These are phyloP conservation scores for Zaprionus taronus DNA, from an alignment of 1,140 invertebrate species.

Conservation along the genomic window DNA sequence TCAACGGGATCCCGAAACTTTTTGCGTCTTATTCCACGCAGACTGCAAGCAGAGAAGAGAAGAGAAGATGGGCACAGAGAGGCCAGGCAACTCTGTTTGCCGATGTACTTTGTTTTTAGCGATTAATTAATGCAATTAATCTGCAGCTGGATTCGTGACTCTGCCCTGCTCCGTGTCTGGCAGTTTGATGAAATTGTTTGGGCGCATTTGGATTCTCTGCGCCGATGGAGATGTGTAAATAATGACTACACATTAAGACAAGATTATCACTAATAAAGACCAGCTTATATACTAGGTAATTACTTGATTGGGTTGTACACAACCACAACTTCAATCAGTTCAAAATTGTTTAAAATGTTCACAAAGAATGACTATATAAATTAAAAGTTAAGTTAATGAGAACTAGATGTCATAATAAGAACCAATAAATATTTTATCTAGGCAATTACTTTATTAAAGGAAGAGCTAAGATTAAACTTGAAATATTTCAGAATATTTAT, in stretches of 20 bases:
- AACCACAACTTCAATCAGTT: neutral
- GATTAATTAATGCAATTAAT: constrained; percentile 83
- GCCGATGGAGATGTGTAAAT: constrained; percentile 64
- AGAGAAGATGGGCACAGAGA: neutral
- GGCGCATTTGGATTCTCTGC: constrained; percentile 68
- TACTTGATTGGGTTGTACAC: neutral
- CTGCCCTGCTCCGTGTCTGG: constrained; percentile 20
- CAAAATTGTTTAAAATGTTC: neutral
- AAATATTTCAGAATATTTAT: neutral
- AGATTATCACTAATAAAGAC: constrained; percentile 74
- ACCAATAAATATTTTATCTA: neutral
- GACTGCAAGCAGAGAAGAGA: neutral
- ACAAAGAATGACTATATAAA: neutral
- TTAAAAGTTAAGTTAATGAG: too few relatives aligned
- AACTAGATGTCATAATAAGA: too few relatives aligned
- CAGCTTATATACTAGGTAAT: neutral
- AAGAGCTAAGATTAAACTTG: neutral
- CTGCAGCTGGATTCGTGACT: constrained; percentile 59
- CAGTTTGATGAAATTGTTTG: constrained; percentile 74
- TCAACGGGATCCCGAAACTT: constrained; percentile 30
- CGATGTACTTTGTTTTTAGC: constrained; percentile 76
- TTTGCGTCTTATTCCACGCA: constrained; percentile 49
- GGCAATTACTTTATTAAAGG: neutral
- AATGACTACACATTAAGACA: constrained; percentile 73
- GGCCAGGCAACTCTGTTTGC: constrained; percentile 49